Evolutionary conservation across 2,113 vertebrate genomes (phyloP).

Genomic region (Hirundichthys speculiger): DNA sequence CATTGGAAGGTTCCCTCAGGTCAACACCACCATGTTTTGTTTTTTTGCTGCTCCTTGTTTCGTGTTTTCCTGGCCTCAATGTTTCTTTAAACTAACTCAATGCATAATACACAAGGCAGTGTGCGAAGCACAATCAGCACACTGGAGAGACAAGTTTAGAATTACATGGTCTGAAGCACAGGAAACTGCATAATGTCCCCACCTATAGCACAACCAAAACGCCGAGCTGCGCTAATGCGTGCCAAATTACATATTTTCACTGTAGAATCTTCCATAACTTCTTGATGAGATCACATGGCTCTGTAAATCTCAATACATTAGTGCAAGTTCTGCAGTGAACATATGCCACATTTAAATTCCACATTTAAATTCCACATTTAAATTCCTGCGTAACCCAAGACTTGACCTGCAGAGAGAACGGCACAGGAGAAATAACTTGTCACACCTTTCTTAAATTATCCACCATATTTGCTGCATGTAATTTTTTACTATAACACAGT

Average conservation of each 20-base stretch:
- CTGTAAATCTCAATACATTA: not conserved
- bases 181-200: slow-evolving; percentile 10
- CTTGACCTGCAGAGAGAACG: not conserved
- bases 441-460: not conserved
- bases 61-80: slow-evolving; percentile 34
- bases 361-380: not conserved
- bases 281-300: slow-evolving; percentile 23
- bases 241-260: slow-evolving; percentile 12
- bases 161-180: slow-evolving; percentile 29
- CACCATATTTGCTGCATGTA: not conserved
- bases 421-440: slow-evolving; percentile 4
- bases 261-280: slow-evolving; percentile 11
- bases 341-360: not conserved
- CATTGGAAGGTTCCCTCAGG: slow-evolving; percentile 34
- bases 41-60: slow-evolving; percentile 40
- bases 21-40: slow-evolving; percentile 44
- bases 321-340: not conserved
- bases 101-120: not conserved
- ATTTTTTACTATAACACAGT: slow-evolving; percentile 22
- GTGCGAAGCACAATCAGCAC: slow-evolving; percentile 9
- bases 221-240: slow-evolving; percentile 19
- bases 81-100: slow-evolving; percentile 36
- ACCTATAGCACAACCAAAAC: slow-evolving; percentile 27
- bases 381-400: not conserved
- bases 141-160: slow-evolving; percentile 6